These are phyloP conservation scores for Leucoraja ocellata DNA, from an alignment of 2,797 vertebrate genomes.

Conservation along the genomic window DNA sequence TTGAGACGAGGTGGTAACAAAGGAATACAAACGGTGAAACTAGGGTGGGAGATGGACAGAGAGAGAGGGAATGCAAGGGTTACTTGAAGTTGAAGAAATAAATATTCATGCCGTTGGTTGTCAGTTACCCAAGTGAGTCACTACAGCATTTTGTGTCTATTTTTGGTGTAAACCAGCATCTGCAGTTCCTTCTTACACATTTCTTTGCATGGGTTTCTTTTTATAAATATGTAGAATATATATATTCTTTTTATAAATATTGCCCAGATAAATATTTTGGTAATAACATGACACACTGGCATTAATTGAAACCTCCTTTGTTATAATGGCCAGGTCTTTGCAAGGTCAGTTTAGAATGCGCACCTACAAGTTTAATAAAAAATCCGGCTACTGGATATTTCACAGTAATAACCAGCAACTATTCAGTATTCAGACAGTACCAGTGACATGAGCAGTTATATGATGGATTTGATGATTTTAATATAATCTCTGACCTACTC, in stretches of 20 bases:
- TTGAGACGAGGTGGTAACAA: no score
- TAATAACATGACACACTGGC: not conserved
- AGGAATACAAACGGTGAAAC: no score
- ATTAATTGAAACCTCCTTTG: not conserved
- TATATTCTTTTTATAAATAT: no score
- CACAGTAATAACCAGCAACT: not conserved
- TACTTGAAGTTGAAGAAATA: no score
- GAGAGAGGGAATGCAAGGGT: no score
- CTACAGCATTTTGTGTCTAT: no score
- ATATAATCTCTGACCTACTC: not conserved
- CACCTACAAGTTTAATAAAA: not conserved
- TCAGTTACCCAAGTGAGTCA: no score
- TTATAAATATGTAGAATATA: not conserved
- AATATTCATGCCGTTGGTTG: no score
- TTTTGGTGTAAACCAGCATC: no score
- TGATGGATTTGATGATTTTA: not conserved
- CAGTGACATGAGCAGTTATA: not conserved
- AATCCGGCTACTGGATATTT: not conserved
- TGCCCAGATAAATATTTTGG: not conserved
- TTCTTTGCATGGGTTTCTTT: not conserved
- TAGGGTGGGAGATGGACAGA: no score
- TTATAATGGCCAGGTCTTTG: not conserved
- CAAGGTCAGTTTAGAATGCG: not conserved
- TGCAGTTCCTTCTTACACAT: no score
- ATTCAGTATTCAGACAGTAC: not conserved